A percentile compares a stretch with the other conserved stretches of the same genome.
phyloP scores from a whole-genome alignment of 1,140 invertebrate genomes.

The Scaptomyza hsui region DNA sequence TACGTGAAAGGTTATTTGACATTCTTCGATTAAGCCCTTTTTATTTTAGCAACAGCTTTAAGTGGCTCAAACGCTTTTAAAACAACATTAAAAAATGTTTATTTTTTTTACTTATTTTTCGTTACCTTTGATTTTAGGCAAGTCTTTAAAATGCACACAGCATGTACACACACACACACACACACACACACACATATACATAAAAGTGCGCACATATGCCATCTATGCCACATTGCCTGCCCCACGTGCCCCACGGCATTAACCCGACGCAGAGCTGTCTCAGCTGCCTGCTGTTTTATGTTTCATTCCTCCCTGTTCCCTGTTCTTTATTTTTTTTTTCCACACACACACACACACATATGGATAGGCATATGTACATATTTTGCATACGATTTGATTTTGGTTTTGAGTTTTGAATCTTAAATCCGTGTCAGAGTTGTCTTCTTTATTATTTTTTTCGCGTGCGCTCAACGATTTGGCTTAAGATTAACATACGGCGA shows the following conservation, averaged over 20 bases:
- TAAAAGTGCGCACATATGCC: conserved; percentile 14
- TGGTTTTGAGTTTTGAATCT: conserved; percentile 50
- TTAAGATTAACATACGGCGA: conserved; percentile 46
- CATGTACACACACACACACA: neutral
- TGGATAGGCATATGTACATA: conserved; percentile 27
- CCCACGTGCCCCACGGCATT: conserved; percentile 20
- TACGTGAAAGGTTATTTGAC: too few species aligned
- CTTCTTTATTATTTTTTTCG: conserved; percentile 1
- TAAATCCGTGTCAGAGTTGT: conserved; percentile 28
- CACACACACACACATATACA: neutral
- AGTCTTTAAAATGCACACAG: conserved; percentile 11
- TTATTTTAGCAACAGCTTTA: too few species aligned
- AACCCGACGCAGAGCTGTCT: conserved; percentile 22
- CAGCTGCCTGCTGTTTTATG: neutral
- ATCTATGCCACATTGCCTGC: conserved; percentile 22
- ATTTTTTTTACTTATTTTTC: too few species aligned
- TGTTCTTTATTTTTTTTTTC: neutral
- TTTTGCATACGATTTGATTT: conserved; percentile 49
- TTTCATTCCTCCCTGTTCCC: neutral
- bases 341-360: neutral
- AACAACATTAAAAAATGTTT: too few species aligned
- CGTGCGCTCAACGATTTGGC: conserved; percentile 26
- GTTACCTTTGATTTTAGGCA: neutral
- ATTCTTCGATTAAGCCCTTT: too few species aligned
- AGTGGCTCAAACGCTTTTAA: too few species aligned